Conservation (phyloP, 1,140 invertebrate species). For the Heliothis subflexa region DNA sequence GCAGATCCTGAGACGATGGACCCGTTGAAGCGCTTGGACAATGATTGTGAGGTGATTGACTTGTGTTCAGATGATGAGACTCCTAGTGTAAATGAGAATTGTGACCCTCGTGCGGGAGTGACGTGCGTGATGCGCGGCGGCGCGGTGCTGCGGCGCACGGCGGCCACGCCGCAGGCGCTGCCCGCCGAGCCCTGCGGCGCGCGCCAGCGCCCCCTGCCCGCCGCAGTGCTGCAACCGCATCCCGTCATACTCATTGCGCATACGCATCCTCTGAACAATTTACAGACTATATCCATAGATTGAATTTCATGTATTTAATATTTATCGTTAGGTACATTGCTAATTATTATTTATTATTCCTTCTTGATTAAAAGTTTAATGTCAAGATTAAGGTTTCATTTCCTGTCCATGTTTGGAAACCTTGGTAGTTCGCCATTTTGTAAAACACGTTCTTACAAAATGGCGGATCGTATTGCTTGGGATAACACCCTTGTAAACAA, state of each 20-base stretch:
- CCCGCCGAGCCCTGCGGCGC: slow-evolving; percentile 80
- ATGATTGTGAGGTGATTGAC: slow-evolving; percentile 84
- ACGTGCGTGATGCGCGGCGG: slow-evolving; percentile 81
- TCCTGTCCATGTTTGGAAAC: slow-evolving; percentile 1
- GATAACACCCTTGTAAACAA: not conserved
- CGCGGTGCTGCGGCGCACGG: slow-evolving; percentile 75
- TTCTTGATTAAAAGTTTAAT: slow-evolving; percentile 48
- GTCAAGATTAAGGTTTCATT: slow-evolving; percentile 40
- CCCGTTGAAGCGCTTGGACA: slow-evolving; percentile 70
- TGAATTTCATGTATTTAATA: slow-evolving; percentile 63
- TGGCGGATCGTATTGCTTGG: slow-evolving; percentile 1
- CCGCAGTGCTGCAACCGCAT: slow-evolving; percentile 75
- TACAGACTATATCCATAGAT: slow-evolving; percentile 83
- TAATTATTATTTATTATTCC: slow-evolving; percentile 75
- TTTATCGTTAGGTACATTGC: slow-evolving; percentile 67
- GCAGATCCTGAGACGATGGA: slow-evolving; percentile 67
- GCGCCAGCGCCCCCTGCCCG: slow-evolving; percentile 71
- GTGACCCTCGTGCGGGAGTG: slow-evolving; percentile 77
- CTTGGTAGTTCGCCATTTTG: slow-evolving; percentile 17
- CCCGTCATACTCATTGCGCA: slow-evolving; percentile 80
- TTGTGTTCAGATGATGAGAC: slow-evolving; percentile 85
- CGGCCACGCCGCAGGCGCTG: slow-evolving; percentile 73
- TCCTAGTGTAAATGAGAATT: slow-evolving; percentile 77
- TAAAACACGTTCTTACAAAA: not conserved
- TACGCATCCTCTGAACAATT: slow-evolving; percentile 70